Conservation (phyloP, 2,888 invertebrate genomes). For the Zonitis immaculata region DNA sequence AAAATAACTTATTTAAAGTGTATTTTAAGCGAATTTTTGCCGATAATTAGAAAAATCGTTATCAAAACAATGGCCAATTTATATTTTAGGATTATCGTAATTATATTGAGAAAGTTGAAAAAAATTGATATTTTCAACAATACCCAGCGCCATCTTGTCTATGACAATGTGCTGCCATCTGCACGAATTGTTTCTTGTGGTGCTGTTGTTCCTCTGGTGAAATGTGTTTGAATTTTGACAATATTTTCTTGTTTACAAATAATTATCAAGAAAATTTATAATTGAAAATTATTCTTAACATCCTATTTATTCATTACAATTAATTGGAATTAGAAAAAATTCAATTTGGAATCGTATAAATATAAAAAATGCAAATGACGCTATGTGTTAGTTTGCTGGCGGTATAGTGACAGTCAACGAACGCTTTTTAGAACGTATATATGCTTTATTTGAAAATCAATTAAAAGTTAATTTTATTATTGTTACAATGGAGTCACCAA, state of each 20-base stretch:
- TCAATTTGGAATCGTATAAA: background rate
- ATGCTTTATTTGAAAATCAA: conserved; percentile 5
- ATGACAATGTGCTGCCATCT: conserved; percentile 10
- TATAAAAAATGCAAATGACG: conserved; percentile 7
- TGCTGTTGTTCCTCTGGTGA: background rate
- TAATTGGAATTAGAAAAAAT: background rate
- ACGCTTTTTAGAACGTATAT: conserved; percentile 7
- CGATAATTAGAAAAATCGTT: no score
- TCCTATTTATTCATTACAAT: background rate
- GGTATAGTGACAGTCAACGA: conserved; percentile 5
- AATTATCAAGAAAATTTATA: background rate
- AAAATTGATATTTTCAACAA: background rate
- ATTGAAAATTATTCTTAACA: background rate
- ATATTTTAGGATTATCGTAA: background rate
- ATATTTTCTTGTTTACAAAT: conserved; percentile 13
- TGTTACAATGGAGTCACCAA: conserved; percentile 5
- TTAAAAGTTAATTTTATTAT: background rate
- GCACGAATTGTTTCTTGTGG: conserved; percentile 3
- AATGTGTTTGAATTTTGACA: conserved; percentile 16
- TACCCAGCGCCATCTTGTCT: conserved; percentile 8
- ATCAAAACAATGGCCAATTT: background rate
- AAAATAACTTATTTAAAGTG: no score
- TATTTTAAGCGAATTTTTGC: no score
- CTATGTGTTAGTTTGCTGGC: conserved; percentile 1
- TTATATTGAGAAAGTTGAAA: background rate